Evolutionary conservation across 2,797 vertebrate species (phyloP).

Genomic region (Pteronotus mesoamericanus): DNA sequence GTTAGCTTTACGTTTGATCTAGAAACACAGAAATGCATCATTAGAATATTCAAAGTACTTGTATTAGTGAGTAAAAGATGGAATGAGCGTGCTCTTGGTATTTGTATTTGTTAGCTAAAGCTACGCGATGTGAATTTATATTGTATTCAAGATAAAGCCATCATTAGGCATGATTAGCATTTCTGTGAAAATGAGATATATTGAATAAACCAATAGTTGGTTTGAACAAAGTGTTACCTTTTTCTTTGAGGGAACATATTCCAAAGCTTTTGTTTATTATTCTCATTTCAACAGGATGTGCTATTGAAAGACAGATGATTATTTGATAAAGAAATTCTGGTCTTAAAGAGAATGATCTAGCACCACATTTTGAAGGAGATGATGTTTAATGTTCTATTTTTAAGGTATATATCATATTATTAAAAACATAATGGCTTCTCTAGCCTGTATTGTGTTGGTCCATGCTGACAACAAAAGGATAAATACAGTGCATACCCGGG

Average conservation of each 20-base stretch:
- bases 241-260: slow-evolving; percentile 67
- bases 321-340: slow-evolving; percentile 84
- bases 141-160: slow-evolving; percentile 62
- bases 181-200: slow-evolving; percentile 63
- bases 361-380: slow-evolving; percentile 81
- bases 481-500: slow-evolving; percentile 93
- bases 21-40: slow-evolving; percentile 50
- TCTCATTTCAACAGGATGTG: slow-evolving; percentile 73
- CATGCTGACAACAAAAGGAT: slow-evolving; percentile 94
- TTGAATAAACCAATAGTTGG: slow-evolving; percentile 47
- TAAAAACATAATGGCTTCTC: slow-evolving; percentile 84
- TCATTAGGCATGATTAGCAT: slow-evolving; percentile 74
- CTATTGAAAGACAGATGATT: slow-evolving; percentile 83
- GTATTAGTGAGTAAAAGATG: slow-evolving; percentile 52
- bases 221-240: slow-evolving; percentile 60
- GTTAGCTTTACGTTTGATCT: slow-evolving; percentile 51
- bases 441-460: slow-evolving; percentile 88
- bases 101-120: slow-evolving; percentile 68
- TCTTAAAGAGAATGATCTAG: slow-evolving; percentile 83
- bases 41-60: slow-evolving; percentile 54
- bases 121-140: slow-evolving; percentile 45
- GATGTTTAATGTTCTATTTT: slow-evolving; percentile 78
- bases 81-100: neutral
- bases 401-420: slow-evolving; percentile 83
- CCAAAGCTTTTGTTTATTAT: slow-evolving; percentile 70